These are phyloP conservation scores for Cantharis lateralis DNA, from an alignment of 2,888 invertebrate species.

Conservation along the genomic window DNA sequence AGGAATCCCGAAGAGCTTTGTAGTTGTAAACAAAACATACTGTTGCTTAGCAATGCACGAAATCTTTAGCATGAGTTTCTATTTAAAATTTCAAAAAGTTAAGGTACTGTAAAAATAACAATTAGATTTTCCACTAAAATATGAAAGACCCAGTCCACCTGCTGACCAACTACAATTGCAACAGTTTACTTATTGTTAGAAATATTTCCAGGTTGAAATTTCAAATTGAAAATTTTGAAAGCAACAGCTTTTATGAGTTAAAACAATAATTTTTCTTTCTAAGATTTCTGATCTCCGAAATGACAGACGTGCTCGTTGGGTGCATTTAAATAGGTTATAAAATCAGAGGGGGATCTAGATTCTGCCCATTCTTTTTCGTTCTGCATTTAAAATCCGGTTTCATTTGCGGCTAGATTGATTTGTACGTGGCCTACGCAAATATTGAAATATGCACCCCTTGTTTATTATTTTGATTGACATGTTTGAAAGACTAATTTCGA, in stretches of 20 bases:
- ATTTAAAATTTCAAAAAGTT: no score
- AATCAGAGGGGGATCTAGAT: constrained; percentile 33
- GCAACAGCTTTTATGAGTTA: constrained; percentile 24
- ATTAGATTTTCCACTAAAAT: no score
- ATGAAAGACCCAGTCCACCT: no score
- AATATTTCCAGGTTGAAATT: neutral
- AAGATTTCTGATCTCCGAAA: constrained; percentile 31
- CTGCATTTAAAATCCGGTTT: constrained; percentile 44
- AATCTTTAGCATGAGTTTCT: no score
- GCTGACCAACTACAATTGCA: no score
- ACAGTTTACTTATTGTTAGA: no score
- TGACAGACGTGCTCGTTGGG: constrained; percentile 38
- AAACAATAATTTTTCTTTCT: constrained; percentile 15
- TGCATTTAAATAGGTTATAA: constrained; percentile 42
- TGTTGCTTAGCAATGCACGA: no score
- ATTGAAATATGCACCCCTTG: constrained; percentile 56
- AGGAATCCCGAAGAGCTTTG: no score
- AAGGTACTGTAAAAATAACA: no score
- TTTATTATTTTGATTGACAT: constrained; percentile 55
- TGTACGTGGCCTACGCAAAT: constrained; percentile 48
- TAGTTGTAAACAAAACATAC: no score
- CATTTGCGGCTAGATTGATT: constrained; percentile 53
- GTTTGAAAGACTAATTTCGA: constrained; percentile 47
- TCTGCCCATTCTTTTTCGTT: constrained; percentile 31
- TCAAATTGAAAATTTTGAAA: neutral